Base-by-base conservation (phyloP, 2,797 vertebrate species). In the Dermochelys coriacea region DNA sequence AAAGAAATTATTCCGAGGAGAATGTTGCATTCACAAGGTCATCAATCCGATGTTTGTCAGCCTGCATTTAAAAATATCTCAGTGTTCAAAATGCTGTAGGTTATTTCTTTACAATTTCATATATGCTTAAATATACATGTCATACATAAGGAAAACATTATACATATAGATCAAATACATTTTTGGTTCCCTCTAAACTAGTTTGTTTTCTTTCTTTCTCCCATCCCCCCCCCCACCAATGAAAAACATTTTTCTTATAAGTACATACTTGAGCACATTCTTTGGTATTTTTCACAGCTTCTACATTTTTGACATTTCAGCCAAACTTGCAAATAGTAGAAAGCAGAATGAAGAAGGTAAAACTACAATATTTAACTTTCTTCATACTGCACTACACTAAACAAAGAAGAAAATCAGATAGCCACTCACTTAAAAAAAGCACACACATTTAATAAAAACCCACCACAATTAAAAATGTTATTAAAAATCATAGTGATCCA, bases 181-280 rank as follows among this genome's bases (percentile, higher is more conserved):
- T 85, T 75, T 96, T 96, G 89, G 27, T 95, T 95, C 52, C 52
- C 86, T 87, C 31, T 88, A 94, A 93, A 89, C 34, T 31, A 94
- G 29, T 83, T 71, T 87, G 75, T 86, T 83, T 90, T 6, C 84
- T 89, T 93, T 87, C 86, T 81, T 85, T 37, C 74, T 52, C 5
- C 79, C 4, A 74, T 52, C 5, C 79, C 4, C 75, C 89, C 47
- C 50, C 4, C 41, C 84, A 41, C 41, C 97, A 93, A 98, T 93
- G 80, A 96, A 96, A 97, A 97, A 92, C 82, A 94, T 97, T 97
- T 98, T 98, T 96, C 91, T 94, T 97, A 19, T 86, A 93, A 95
- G 86, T 91, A 90, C 57, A 94, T 91, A 94, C 87, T 93, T 96
- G 5, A 0, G 50, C 86, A 97, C 57, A 93, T 93, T 93, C 80